A percentile compares a stretch with the other conserved stretches of the same genome.
Conservation (phyloP, 2,113 vertebrate species). For the Athene noctua region DNA sequence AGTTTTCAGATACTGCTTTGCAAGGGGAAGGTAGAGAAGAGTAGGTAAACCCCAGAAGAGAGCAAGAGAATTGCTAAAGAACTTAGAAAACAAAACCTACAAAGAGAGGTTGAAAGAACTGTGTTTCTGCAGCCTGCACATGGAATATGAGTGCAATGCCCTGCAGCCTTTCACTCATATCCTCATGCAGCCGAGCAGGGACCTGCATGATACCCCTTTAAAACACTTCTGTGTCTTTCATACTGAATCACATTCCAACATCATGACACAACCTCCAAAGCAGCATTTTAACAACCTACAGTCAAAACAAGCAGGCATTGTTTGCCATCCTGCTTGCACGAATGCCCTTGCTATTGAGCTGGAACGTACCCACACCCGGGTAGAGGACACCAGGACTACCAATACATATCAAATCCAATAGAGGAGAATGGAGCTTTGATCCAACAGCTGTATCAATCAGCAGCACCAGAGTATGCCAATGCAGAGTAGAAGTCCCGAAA, state of each 20-base stretch:
- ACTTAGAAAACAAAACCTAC: background rate
- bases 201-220: background rate
- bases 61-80: background rate
- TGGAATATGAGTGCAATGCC: rapidly evolving
- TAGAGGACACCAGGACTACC: background rate
- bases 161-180: background rate
- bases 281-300: background rate
- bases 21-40: background rate
- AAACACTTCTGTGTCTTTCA: background rate
- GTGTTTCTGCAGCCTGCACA: background rate
- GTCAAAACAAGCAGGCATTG: slow-evolving; percentile 36
- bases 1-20: background rate
- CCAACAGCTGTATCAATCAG: background rate
- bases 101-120: background rate
- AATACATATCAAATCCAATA: background rate
- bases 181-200: background rate
- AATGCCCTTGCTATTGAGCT: background rate
- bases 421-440: background rate
- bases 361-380: background rate
- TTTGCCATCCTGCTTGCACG: slow-evolving; percentile 14
- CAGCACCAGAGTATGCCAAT: background rate
- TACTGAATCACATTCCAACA: slow-evolving; percentile 36
- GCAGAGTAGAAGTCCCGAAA: background rate
- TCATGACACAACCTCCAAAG: slow-evolving; percentile 12
- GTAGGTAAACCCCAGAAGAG: background rate